These are phyloP conservation scores for Eretmocerus hayati DNA, from an alignment of 2,888 invertebrate species.

Conservation along the genomic window DNA sequence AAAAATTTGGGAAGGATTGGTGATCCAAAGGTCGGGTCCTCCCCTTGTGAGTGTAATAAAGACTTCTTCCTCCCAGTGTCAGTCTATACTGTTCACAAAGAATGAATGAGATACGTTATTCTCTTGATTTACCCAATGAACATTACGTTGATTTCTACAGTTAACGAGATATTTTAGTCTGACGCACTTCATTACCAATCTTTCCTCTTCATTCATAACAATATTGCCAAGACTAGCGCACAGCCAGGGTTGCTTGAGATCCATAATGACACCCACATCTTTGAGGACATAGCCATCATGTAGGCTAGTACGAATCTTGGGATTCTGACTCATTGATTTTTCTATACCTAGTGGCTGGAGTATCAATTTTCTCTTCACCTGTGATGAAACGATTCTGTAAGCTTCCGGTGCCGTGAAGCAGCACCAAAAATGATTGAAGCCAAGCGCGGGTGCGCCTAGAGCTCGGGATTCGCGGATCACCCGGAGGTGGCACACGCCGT, in stretches of 20 bases:
- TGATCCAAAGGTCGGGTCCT: too few relatives aligned
- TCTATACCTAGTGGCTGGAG: not conserved
- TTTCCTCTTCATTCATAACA: not conserved
- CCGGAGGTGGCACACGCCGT: too few relatives aligned
- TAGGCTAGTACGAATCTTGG: slow-evolving; percentile 9
- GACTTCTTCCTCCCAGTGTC: not conserved
- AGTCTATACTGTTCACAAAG: not conserved
- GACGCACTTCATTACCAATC: not conserved
- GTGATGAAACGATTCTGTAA: too few relatives aligned
- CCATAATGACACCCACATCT: slow-evolving; percentile 6
- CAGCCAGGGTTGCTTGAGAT: slow-evolving; percentile 7
- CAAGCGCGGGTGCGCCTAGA: too few relatives aligned
- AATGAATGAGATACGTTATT: not conserved
- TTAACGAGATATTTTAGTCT: not conserved
- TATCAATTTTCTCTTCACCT: not conserved
- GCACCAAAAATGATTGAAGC: too few relatives aligned
- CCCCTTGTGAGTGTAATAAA: slow-evolving; percentile 1
- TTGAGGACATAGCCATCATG: slow-evolving; percentile 9
- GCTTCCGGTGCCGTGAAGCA: too few relatives aligned
- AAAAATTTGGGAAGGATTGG: too few relatives aligned
- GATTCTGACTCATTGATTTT: slow-evolving; percentile 6
- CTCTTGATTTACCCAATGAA: not conserved
- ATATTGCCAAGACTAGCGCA: slow-evolving; percentile 4
- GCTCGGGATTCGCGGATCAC: too few relatives aligned
- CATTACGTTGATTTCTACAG: not conserved